Conservation (phyloP, 2,888 invertebrate genomes). For the Steinernema hermaphroditum region DNA sequence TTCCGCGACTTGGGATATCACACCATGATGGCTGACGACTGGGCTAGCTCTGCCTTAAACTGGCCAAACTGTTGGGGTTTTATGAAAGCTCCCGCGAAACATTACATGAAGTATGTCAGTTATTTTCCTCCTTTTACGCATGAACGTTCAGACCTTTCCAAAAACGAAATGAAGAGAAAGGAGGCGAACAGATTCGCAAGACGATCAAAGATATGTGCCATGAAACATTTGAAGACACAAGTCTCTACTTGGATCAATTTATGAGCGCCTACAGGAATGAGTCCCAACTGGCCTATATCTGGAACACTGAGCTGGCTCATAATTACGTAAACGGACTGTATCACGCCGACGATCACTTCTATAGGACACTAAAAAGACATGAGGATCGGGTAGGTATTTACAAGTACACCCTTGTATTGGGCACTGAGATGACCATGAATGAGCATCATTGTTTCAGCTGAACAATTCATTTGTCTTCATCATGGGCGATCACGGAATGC, state of each 20-base stretch:
- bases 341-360: slow-evolving; percentile 34
- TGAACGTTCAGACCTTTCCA: slow-evolving; percentile 21
- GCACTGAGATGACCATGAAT: too few species aligned
- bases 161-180: not conserved
- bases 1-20: slow-evolving; percentile 6
- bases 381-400: slow-evolving; percentile 12
- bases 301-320: slow-evolving; percentile 20
- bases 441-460: not conserved
- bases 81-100: slow-evolving; percentile 22
- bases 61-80: slow-evolving; percentile 33
- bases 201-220: slow-evolving; percentile 10
- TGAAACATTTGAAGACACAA: not conserved
- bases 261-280: slow-evolving; percentile 31
- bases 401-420: too few species aligned
- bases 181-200: not conserved
- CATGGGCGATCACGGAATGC: slow-evolving; percentile 34
- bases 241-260: slow-evolving; percentile 27
- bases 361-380: slow-evolving; percentile 24
- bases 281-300: not conserved
- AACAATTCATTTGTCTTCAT: slow-evolving; percentile 37
- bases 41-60: not conserved
- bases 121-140: too few species aligned
- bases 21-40: slow-evolving; percentile 19
- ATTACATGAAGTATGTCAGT: not conserved
- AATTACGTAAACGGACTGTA: slow-evolving; percentile 17